Conservation (phyloP, 2,888 invertebrate genomes). For the Brachyopa scutellaris region DNA sequence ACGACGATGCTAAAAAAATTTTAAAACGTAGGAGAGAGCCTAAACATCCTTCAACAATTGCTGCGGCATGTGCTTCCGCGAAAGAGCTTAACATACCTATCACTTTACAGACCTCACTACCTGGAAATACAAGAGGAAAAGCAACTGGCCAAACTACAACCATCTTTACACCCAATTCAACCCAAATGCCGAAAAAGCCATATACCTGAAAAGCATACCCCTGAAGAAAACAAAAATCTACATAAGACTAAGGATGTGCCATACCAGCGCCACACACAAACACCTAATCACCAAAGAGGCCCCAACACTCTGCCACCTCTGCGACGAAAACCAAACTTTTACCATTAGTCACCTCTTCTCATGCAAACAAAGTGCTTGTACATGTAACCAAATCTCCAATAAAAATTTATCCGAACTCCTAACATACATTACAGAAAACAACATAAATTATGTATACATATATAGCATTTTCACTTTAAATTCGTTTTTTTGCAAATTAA, state of each 20-base stretch:
- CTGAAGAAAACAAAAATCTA: not conserved
- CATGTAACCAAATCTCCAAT: no score
- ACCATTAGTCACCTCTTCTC: not conserved
- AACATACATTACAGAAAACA: no score
- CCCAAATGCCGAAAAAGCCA: not conserved
- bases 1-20: constrained; percentile 6
- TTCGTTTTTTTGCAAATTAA: no score
- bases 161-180: not conserved
- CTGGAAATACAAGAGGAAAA: not conserved
- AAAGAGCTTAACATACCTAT: not conserved
- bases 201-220: not conserved
- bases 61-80: not conserved
- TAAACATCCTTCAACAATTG: not conserved
- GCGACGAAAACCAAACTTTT: not conserved
- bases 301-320: not conserved
- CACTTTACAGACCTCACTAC: not conserved
- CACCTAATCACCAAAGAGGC: not conserved
- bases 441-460: no score
- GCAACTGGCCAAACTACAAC: not conserved
- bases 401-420: no score
- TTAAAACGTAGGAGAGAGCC: not conserved
- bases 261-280: not conserved
- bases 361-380: no score
- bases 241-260: not conserved
- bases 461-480: no score